phyloP scores from a whole-genome alignment of 2,113 vertebrate genomes.

The Nipponia nippon region DNA sequence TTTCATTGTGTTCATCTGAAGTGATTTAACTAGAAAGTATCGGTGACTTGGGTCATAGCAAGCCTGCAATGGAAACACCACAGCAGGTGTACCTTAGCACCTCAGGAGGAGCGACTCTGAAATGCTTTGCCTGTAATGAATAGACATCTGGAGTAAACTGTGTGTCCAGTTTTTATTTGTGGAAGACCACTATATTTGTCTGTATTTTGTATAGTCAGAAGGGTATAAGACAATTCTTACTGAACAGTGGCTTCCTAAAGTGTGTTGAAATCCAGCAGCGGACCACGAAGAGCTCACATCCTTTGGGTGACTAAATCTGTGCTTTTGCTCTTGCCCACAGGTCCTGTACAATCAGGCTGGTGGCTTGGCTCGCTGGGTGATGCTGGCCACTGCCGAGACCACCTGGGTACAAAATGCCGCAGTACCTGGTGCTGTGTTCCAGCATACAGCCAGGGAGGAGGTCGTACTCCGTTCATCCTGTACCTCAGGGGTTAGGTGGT shows the following conservation, averaged over 20 bases:
- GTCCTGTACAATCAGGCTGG: not conserved
- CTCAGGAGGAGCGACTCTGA: not conserved
- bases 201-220: not conserved
- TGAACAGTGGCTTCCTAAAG: not conserved
- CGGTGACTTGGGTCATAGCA: not conserved
- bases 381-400: not conserved
- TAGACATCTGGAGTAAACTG: not conserved
- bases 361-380: not conserved
- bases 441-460: not conserved
- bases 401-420: not conserved
- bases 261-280: not conserved
- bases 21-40: not conserved
- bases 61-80: not conserved
- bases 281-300: not conserved
- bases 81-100: not conserved
- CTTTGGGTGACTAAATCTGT: not conserved
- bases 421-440: not conserved
- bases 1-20: not conserved
- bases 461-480: fast-evolving
- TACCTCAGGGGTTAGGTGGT: not conserved
- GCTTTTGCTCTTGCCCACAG: not conserved
- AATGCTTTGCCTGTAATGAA: not conserved
- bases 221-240: not conserved
- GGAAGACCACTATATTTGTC: not conserved
- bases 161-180: not conserved